phyloP scores from a whole-genome alignment of 2,113 vertebrate genomes.

The Acrocephalus kingi region DNA sequence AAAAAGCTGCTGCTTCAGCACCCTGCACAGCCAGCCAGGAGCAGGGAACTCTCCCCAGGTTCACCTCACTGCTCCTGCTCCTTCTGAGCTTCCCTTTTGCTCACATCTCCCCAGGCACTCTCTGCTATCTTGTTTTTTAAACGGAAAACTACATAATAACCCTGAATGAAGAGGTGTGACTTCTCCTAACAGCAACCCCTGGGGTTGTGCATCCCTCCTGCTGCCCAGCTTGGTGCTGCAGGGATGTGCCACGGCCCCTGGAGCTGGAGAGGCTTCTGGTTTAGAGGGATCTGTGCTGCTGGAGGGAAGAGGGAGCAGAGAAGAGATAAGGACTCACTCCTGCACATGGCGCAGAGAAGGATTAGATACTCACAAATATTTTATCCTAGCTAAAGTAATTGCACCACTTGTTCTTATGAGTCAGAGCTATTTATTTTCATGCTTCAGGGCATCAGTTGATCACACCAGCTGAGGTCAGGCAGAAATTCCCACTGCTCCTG shows the following conservation, averaged over 20 bases:
- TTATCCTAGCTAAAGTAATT: conserved; percentile 70
- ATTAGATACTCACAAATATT: conserved; percentile 71
- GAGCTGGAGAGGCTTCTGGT: not conserved
- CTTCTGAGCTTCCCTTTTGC: not conserved
- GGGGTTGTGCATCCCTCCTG: not conserved
- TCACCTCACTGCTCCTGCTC: not conserved
- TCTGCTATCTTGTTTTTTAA: not conserved
- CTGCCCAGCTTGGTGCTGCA: not conserved
- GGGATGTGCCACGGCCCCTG: not conserved
- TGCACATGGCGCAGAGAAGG: conserved; percentile 11
- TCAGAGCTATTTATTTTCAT: conserved; percentile 72
- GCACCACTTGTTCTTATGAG: conserved; percentile 70
- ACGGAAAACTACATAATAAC: not conserved
- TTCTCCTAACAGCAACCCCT: accelerated
- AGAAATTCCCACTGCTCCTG: conserved; percentile 65
- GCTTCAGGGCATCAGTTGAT: conserved; percentile 70
- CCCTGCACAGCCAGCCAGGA: not conserved
- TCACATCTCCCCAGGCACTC: not conserved
- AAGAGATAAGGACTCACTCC: conserved; percentile 17
- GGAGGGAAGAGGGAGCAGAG: not conserved
- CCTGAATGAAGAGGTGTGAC: not conserved
- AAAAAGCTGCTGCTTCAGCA: not conserved
- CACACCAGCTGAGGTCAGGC: conserved; percentile 67
- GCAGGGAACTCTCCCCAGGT: not conserved
- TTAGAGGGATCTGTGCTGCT: not conserved